Conservation (phyloP, 92 coral and sea anemone genomes). For the Galaxea fascicularis region DNA sequence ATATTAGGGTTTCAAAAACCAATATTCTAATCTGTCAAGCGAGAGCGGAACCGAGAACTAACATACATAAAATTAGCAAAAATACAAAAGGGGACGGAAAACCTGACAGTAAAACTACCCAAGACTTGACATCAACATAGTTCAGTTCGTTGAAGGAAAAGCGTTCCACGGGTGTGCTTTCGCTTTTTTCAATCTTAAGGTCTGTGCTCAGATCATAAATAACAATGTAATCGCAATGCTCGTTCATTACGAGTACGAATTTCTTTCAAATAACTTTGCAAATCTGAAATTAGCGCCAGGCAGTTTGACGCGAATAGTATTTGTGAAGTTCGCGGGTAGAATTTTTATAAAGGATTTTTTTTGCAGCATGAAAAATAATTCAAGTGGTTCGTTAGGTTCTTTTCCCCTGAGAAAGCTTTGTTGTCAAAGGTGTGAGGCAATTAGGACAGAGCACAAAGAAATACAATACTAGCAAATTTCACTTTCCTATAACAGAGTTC, state of each 20-base stretch:
- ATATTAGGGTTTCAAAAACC: neutral
- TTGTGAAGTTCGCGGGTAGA: neutral
- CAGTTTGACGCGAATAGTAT: neutral
- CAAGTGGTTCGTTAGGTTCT: neutral
- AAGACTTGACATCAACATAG: neutral
- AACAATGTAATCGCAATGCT: slow-evolving; percentile 8
- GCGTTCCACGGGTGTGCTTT: neutral
- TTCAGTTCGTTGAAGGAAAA: neutral
- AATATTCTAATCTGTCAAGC: neutral
- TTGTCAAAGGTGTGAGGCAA: slow-evolving; percentile 70
- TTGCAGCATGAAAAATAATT: neutral
- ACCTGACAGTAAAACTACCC: neutral
- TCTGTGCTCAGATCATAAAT: neutral
- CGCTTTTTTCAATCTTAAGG: neutral
- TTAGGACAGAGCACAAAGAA: slow-evolving; percentile 45
- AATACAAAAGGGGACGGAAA: neutral
- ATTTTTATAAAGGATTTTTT: neutral
- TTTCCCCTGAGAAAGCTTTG: slow-evolving; percentile 42
- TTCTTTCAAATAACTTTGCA: slow-evolving; percentile 11
- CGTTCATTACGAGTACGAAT: slow-evolving; percentile 11
- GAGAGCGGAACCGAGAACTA: neutral
- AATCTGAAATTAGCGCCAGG: neutral
- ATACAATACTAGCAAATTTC: slow-evolving; percentile 58
- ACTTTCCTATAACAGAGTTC: slow-evolving; percentile 36
- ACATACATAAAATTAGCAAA: neutral